Percentiles rank a stretch among this genome's conserved stretches.
phyloP scores from a whole-genome alignment of 1,140 invertebrate genomes.

The Telenomus remus region DNA sequence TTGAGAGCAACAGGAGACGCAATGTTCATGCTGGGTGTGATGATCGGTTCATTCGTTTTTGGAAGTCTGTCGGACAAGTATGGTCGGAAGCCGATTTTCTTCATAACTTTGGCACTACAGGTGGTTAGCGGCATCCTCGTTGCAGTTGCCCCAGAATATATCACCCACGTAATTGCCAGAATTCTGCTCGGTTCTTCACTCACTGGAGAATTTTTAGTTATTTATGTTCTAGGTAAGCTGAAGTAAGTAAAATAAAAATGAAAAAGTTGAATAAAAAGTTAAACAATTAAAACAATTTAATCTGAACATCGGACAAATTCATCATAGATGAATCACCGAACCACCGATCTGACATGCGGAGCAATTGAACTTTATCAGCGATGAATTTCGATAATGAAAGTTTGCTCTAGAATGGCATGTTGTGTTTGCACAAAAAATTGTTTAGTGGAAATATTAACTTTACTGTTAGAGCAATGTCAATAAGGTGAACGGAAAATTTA shows the following conservation, averaged over 20 bases:
- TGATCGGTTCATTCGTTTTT: constrained; percentile 85
- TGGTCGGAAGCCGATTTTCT: constrained; percentile 83
- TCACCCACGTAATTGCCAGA: constrained; percentile 80
- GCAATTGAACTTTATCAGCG: too few relatives aligned
- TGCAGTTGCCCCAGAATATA: constrained; percentile 81
- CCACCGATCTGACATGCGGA: constrained; percentile 4
- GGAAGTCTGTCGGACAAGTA: constrained; percentile 86
- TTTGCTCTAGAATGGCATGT: too few relatives aligned
- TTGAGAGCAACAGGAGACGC: constrained; percentile 82
- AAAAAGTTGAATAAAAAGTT: too few relatives aligned
- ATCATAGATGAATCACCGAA: too few relatives aligned
- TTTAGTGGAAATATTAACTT: too few relatives aligned
- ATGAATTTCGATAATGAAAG: too few relatives aligned
- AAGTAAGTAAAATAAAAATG: too few relatives aligned
- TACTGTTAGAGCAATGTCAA: too few relatives aligned
- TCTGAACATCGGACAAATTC: neutral
- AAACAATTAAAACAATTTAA: too few relatives aligned
- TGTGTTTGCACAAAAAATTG: too few relatives aligned
- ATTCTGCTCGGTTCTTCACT: constrained; percentile 83
- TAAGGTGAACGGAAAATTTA: too few relatives aligned
- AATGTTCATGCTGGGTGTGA: constrained; percentile 87
- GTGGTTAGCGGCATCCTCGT: constrained; percentile 80
- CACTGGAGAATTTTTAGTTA: constrained; percentile 85
- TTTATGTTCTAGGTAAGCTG: constrained; percentile 82
- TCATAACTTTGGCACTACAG: constrained; percentile 82